Evolutionary conservation across 2,888 invertebrate genomes (phyloP).

Genomic region (Agonopterix heracliana): DNA sequence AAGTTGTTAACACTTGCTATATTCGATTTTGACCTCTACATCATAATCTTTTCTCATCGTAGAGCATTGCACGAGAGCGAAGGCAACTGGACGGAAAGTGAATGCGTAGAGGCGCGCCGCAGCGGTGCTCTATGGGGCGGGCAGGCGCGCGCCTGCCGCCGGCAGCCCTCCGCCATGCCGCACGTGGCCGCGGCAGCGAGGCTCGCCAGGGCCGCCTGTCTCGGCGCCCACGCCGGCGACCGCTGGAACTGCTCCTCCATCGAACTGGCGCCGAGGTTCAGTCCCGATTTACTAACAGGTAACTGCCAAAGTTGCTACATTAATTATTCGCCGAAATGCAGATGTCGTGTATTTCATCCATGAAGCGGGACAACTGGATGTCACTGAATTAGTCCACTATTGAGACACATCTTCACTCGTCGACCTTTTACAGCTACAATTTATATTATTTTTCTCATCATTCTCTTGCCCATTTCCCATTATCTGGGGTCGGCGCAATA

Average conservation of each 20-base stretch:
- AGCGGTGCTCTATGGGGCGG: conserved; percentile 75
- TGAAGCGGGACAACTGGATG: too few species aligned
- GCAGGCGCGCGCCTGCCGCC: conserved; percentile 80
- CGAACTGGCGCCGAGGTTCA: conserved; percentile 80
- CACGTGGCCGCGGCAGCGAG: conserved; percentile 85
- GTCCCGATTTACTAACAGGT: conserved; percentile 88
- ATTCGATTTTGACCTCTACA: too few species aligned
- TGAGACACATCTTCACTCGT: too few species aligned
- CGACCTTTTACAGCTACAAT: neutral
- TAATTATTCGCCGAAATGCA: neutral
- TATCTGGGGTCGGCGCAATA: too few species aligned
- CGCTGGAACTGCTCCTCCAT: conserved; percentile 91
- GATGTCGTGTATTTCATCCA: neutral
- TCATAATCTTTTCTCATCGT: conserved; percentile 3
- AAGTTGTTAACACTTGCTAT: too few species aligned
- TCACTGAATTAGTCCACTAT: too few species aligned
- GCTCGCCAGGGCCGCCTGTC: conserved; percentile 81
- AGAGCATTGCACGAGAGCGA: conserved; percentile 61
- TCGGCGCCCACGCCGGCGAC: conserved; percentile 81
- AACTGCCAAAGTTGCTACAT: neutral
- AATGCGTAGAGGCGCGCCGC: conserved; percentile 58
- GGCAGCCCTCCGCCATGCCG: conserved; percentile 82
- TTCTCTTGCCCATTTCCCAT: too few species aligned
- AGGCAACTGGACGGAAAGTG: conserved; percentile 67
- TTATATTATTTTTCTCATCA: neutral